A percentile compares a stretch with the other conserved stretches of the same genome.
phyloP scores from a whole-genome alignment of 2,888 invertebrate species.

The Aricia artaxerxes region DNA sequence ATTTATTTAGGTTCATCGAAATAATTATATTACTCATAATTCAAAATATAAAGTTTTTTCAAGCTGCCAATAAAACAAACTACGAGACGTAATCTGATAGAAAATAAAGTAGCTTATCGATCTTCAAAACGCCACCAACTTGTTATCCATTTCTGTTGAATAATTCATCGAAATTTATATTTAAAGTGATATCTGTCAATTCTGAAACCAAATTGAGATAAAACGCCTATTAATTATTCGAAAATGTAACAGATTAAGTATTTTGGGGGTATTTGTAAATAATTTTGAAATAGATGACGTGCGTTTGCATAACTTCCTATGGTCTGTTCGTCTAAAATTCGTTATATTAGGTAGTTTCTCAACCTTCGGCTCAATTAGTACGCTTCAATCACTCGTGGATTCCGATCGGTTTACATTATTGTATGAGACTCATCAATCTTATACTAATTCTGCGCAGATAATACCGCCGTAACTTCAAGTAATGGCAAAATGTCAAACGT shows the following conservation, averaged over 20 bases:
- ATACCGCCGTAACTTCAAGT: slow-evolving; percentile 31
- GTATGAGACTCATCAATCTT: slow-evolving; percentile 47
- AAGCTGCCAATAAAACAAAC: not conserved
- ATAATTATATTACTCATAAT: not conserved
- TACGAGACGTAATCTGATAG: not conserved
- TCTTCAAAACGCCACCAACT: slow-evolving; percentile 15
- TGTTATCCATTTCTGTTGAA: slow-evolving; percentile 7
- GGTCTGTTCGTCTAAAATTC: slow-evolving; percentile 13
- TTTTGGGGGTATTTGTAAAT: not conserved
- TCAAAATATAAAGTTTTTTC: not conserved
- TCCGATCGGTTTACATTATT: slow-evolving; percentile 42
- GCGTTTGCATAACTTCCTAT: slow-evolving; percentile 15
- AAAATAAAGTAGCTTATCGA: slow-evolving; percentile 1
- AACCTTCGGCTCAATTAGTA: slow-evolving; percentile 43
- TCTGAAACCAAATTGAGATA: not conserved
- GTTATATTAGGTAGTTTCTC: slow-evolving; percentile 37
- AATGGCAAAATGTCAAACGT: slow-evolving; percentile 31
- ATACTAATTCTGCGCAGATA: slow-evolving; percentile 42
- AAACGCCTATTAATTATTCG: slow-evolving; percentile 6
- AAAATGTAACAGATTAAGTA: not conserved
- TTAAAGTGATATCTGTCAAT: not conserved
- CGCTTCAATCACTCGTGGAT: slow-evolving; percentile 45
- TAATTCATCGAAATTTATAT: not conserved
- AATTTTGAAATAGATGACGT: not conserved
- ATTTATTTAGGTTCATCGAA: not conserved